Base-by-base conservation (phyloP, 2,113 vertebrate genomes). In the Oryzias celebensis region DNA sequence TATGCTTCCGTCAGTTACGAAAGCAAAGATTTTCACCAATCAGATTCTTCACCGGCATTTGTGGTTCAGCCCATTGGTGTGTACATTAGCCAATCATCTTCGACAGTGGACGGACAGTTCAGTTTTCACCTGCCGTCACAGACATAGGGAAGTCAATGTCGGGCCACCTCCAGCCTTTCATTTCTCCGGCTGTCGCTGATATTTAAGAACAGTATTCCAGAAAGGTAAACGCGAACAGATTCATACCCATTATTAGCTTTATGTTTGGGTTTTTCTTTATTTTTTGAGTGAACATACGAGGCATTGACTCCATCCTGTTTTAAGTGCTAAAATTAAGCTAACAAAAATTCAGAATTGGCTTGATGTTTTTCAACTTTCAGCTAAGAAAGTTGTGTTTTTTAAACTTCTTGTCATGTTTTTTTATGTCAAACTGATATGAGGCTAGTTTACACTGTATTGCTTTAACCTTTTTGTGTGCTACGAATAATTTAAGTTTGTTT, bases 1-100 rank as follows among this genome's bases (percentile, higher is more conserved):
- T 64, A 55, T 4, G 24, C 48, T 43, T 28, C 23, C 17, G 12
- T 57, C 22, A 15, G 14, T 60, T 61, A 60, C 50, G 42, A 75
- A 82, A 82, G 75, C 22, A 83, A 5, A 31, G 6, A 36, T 10
- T 0, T 16, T 0, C 52, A 14, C 84, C 85, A 89, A 89, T 85
- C 64, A 73, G 12, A 66, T 46, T 24, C 1, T 10, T 58, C 14
- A 60, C 74, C 81, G 79, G 74, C 55, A 20, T 62, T n/a, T 14
- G 1, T 0, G 5, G 6, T 0, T 18, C 52, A 18, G 5, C 58
- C 77, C 68, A 47, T 4, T 18, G 0, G 0, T 2, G 8, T 15
- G 0, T 2, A 7, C 1, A 2, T 1, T 24, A 17, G 5, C 80
- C 81, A 85, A 85, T 83, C 62, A 60, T 22, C 48, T 62, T 23